Conservation (phyloP, 2,113 vertebrate genomes). For the Martes martes region DNA sequence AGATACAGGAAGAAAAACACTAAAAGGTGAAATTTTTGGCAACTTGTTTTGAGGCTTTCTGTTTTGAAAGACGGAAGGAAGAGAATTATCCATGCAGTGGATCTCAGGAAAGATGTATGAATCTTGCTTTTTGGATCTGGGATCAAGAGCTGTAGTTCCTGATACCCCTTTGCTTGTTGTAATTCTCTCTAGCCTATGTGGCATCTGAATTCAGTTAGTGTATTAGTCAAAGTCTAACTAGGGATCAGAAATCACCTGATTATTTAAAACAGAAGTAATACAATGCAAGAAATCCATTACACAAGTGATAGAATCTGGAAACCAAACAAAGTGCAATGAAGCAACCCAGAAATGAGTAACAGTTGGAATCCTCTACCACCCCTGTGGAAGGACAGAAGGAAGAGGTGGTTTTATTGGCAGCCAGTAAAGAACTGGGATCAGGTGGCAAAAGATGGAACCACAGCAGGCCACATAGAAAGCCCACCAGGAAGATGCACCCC, state of each 20-base stretch:
- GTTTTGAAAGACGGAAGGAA: neutral
- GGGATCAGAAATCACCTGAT: neutral
- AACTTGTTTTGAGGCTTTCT: neutral
- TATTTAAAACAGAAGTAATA: neutral
- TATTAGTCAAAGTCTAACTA: neutral
- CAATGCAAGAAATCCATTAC: neutral
- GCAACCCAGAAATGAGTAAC: neutral
- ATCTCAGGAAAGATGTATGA: neutral
- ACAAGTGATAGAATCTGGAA: neutral
- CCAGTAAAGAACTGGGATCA: neutral
- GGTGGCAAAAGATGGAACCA: neutral
- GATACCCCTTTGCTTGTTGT: neutral
- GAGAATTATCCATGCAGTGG: neutral
- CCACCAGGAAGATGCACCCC: neutral
- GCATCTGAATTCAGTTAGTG: neutral
- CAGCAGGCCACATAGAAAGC: neutral
- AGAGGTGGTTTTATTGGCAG: neutral
- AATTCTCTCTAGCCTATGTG: neutral
- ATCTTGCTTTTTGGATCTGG: neutral
- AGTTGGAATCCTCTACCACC: neutral
- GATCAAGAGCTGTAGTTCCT: neutral
- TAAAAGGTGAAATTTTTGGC: neutral
- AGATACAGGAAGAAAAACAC: neutral
- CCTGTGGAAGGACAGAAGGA: neutral
- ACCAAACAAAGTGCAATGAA: neutral